Evolutionary conservation across 2,797 vertebrate species (phyloP).

Genomic region (Aplochiton taeniatus): DNA sequence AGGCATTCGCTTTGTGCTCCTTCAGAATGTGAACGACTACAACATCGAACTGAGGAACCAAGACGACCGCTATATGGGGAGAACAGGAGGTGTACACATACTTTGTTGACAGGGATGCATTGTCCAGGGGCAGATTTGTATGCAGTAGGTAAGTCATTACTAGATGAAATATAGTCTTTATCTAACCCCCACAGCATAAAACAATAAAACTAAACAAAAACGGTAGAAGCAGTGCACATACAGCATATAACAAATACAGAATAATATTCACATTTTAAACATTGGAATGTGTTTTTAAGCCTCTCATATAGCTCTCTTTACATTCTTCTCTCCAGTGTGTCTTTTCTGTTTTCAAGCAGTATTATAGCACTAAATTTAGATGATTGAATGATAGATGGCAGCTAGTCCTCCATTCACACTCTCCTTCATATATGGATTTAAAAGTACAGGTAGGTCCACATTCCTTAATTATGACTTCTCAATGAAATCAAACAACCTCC

Average conservation of each 20-base stretch:
- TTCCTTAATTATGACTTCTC: no score
- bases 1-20: no score
- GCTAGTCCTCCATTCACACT: constrained; percentile 34
- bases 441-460: no score
- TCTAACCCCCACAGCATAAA: constrained; percentile 17
- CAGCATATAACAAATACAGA: constrained; percentile 27
- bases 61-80: no score
- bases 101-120: no score
- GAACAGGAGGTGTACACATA: no score
- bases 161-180: constrained; percentile 6
- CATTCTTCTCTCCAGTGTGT: constrained; percentile 38
- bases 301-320: constrained; percentile 21
- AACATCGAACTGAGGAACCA: no score
- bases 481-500: no score
- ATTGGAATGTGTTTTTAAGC: constrained; percentile 28
- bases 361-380: not conserved
- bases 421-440: not conserved
- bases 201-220: constrained; percentile 14
- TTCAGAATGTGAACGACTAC: no score
- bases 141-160: not conserved
- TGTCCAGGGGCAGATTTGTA: no score
- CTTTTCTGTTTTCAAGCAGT: constrained; percentile 5
- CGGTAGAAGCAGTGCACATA: constrained; percentile 12
- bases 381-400: not conserved
- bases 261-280: constrained; percentile 54